These are phyloP conservation scores for Bos indicus DNA, from an alignment of 2,113 vertebrate species.

Conservation along the genomic window DNA sequence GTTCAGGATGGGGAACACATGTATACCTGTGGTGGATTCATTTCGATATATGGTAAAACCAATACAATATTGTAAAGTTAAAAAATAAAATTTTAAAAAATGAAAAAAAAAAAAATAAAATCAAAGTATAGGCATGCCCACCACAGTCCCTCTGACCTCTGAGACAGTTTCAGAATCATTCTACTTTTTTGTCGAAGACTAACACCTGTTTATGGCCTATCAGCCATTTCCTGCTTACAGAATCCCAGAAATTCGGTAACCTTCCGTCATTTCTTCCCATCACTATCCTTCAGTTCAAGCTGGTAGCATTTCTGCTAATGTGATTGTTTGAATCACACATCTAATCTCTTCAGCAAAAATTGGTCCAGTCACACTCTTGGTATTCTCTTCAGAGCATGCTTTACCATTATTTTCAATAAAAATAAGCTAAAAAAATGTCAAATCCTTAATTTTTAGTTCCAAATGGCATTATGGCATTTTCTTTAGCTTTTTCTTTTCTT, in stretches of 20 bases:
- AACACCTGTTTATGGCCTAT: accelerated
- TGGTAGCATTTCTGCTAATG: neutral
- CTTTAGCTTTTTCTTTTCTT: neutral
- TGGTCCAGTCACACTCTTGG: neutral
- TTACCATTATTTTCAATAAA: neutral
- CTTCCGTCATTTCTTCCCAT: neutral
- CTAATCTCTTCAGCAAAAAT: neutral
- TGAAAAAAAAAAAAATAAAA: neutral
- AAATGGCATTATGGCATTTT: neutral
- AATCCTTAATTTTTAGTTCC: neutral
- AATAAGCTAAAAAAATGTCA: neutral
- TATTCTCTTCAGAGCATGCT: neutral
- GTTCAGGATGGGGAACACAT: too few species aligned
- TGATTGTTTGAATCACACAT: neutral
- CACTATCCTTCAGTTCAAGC: neutral
- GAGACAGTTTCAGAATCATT: neutral
- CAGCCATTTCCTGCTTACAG: neutral
- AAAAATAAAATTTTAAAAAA: too few species aligned
- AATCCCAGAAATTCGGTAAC: neutral
- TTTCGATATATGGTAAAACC: too few species aligned
- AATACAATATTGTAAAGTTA: too few species aligned
- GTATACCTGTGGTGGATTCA: too few species aligned
- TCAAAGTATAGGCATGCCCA: neutral
- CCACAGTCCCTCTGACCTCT: neutral
- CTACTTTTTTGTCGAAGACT: neutral